Evolutionary conservation across 2,888 invertebrate species (phyloP), one percentile per base, ranked within the genome.

Genomic region (Thymelicus sylvestris): DNA sequence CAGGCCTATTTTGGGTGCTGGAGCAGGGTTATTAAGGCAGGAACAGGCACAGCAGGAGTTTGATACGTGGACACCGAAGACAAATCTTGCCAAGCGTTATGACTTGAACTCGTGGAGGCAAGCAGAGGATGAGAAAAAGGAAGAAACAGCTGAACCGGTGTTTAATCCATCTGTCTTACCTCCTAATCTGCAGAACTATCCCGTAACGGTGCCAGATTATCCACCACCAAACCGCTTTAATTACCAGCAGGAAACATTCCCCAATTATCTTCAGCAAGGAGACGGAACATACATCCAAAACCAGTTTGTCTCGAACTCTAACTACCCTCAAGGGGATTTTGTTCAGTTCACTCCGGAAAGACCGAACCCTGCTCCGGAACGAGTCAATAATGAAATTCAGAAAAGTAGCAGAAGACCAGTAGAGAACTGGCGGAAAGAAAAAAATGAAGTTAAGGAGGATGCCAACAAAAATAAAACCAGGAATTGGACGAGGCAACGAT

Each of bases 71-170:
- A 86, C 87, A 0, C 76, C 87, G 0, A 92, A 92, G 52, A 86
- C 78, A 1, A 86, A 78, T 13, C 71, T 93, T 0, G 82, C 82
- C 0, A 93, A 93, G 68, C 78, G 93, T 13, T 93, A 93, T 39
- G 93, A 93, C 31, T 73, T 93, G 12, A 93, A 93, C 74, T 90
- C 92, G 0, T 93, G 93, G 93, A 77, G 93, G 63, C 93, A 92
- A 39, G 76, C 78, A 0, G 91, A 89, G 0, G 91, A 91, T 0
- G 88, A 88, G 5, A 87, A 88, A 6, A 88, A 88, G 7, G 86
- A 89, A 7, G 91, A 91, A 3, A 84, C 85, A 19, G n/a, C 77
- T 0, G 88, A 89, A 24, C 85, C 86, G 0, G 80, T 86, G 0
- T 91, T 84, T 71, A 89, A 88, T 61, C 91, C 91, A 0, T 83